Evolutionary conservation across 2,113 vertebrate species (phyloP), one percentile per base, ranked within the genome.

Genomic region (Xenopus borealis): DNA sequence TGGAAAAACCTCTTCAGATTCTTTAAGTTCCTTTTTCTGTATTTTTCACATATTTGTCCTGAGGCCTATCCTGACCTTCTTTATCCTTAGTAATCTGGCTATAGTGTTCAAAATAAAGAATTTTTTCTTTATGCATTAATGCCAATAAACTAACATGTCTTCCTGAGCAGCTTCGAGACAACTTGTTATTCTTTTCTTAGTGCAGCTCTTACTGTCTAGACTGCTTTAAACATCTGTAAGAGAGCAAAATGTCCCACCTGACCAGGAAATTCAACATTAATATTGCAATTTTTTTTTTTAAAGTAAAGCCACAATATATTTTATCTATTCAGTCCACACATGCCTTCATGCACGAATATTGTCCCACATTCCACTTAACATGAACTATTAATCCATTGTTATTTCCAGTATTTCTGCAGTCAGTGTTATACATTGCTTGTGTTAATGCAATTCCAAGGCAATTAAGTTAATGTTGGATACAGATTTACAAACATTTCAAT

Each of bases 171-270:
- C 62, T 0, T 5, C 30, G 0, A 23, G 2, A 27, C 71, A 57
- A 40, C 53, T 7, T 79, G 63, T 19, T 20, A 0, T 57, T 78
- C 27, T 62, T 78, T n/a, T 30, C 7, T 10, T 72, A 1, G 8
- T 72, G 53, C 17, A 80, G 67, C 55, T 18, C 0, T 40, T 23
- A 66, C 62, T 62, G 1, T 70, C 75, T 80, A 14, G 67, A 66
- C 72, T 52, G 57, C 73, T 69, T 81, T 81, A 33, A 66, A 68
- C 73, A 69, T 45, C 46, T 62, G 58, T 46, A 75, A 75, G 55
- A 68, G 57, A 79, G 57, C 50, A 72, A 4, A 55, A n/a, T 70
- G 52, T 79, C 0, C 3, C 3, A 16, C 19, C 7, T 78, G 75
- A 82, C 55, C 61, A 62, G 57, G 81, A 74, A 66, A 9, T 59